Conservation (phyloP, 2,797 vertebrate species). For the Peromyscus melanophrys region DNA sequence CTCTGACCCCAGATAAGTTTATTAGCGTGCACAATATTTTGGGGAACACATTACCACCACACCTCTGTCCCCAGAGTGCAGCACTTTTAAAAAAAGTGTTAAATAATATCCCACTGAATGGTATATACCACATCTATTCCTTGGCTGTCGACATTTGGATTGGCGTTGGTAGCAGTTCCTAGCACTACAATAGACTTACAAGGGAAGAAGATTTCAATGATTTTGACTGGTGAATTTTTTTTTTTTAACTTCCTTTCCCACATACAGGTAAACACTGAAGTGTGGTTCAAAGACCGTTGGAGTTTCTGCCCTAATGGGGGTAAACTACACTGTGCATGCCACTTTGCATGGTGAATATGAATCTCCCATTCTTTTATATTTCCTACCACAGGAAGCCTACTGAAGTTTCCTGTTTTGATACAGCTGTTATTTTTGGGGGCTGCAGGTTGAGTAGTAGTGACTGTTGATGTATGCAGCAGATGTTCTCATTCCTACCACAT, state of each 20-base stretch:
- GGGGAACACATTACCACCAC: too few relatives aligned
- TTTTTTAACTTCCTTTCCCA: neutral
- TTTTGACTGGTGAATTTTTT: neutral
- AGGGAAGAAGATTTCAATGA: neutral
- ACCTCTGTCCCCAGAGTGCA: too few relatives aligned
- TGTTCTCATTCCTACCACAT: conserved; percentile 14
- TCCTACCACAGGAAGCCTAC: conserved; percentile 40
- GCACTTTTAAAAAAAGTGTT: neutral
- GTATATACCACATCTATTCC: neutral
- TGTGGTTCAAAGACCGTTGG: neutral
- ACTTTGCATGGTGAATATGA: conserved; percentile 29
- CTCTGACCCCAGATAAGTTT: too few relatives aligned
- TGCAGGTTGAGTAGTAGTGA: conserved; percentile 33
- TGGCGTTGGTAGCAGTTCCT: neutral
- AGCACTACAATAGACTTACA: neutral
- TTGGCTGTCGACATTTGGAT: neutral
- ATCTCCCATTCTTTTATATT: neutral
- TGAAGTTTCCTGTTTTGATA: conserved; percentile 78
- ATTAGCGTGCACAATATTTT: too few relatives aligned
- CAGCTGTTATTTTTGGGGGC: conserved; percentile 1
- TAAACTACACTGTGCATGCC: neutral
- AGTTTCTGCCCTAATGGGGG: neutral
- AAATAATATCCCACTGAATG: neutral
- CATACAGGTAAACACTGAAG: neutral
- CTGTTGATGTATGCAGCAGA: conserved; percentile 61